A percentile compares a stretch with the other conserved stretches of the same genome.
Conservation (phyloP, 2,888 invertebrate genomes). For the Cephonodes hylas region DNA sequence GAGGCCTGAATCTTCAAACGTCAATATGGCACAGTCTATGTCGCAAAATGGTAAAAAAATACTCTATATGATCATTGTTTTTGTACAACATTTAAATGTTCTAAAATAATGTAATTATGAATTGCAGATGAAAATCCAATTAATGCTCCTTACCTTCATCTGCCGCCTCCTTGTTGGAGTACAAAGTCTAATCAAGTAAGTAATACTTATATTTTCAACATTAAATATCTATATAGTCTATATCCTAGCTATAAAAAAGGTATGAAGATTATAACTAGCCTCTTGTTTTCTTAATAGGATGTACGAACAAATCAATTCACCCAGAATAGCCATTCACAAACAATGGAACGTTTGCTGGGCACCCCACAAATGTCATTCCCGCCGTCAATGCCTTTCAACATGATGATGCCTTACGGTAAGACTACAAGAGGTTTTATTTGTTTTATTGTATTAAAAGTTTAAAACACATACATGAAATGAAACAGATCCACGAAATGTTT, state of each 20-base stretch:
- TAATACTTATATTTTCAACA: background rate
- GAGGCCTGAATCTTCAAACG: slow-evolving; percentile 55
- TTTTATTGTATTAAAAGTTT: too few relatives aligned
- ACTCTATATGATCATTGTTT: background rate
- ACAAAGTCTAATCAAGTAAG: slow-evolving; percentile 70
- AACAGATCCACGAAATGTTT: too few relatives aligned
- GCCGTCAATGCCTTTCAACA: slow-evolving; percentile 69
- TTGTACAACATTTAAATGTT: too few relatives aligned
- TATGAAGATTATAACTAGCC: background rate
- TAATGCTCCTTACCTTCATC: slow-evolving; percentile 57
- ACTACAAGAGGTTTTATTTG: background rate
- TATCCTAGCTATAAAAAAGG: too few relatives aligned
- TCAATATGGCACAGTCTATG: slow-evolving; percentile 66
- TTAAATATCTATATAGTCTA: too few relatives aligned
- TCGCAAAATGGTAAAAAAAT: slow-evolving; percentile 54
- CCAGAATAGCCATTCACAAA: slow-evolving; percentile 75
- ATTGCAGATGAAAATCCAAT: slow-evolving; percentile 53
- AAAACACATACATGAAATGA: background rate
- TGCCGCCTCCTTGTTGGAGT: slow-evolving; percentile 68
- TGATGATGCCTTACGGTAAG: slow-evolving; percentile 77
- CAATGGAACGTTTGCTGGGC: slow-evolving; percentile 70
- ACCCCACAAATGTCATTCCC: slow-evolving; percentile 68
- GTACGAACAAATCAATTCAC: slow-evolving; percentile 74
- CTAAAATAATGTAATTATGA: background rate
- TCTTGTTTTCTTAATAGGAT: slow-evolving; percentile 47